Base-by-base conservation (phyloP, 2,113 vertebrate species). In the Galbula dea region DNA sequence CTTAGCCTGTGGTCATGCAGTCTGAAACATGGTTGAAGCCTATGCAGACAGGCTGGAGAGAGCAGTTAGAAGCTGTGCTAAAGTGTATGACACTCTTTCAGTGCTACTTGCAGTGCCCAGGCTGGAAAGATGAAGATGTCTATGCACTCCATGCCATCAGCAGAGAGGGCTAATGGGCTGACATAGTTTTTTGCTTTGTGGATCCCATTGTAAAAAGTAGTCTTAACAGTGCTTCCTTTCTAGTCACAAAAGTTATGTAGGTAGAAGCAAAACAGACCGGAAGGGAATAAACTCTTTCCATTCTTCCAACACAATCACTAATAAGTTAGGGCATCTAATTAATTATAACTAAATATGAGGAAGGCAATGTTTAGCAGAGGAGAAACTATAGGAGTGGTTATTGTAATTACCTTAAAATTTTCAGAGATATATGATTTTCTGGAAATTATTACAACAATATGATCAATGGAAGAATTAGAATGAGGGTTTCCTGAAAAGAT, bases 131-230 rank as follows among this genome's bases (percentile, higher is more conserved):
- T 51, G 48, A 62, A 43, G 20, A 17, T 1, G 1, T 57, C 12
- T 74, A 6, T 23, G 22, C 6, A 27, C 2, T 13, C 13, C 12
- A 15, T 30, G 34, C 10, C 37, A 29, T 46, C 29, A 43, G 10
- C 34, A 71, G 7, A 51, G 15, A 5, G 15, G 3, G 11, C 11
- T 68, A 41, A 57, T 30, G 54, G 16, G 15, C 1, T 0, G 3
- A 3, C 13, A 39, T 32, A 51, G 6, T 5, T 23, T 74, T 83
- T 51, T 34, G 16, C 24, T 62, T 55, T 57, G 23, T 83, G 36
- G 10, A 26, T 51, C 19, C 57, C 10, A 17, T 6, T 23, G 16
- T 43, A 45, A 78, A 77, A 72, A n/a, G 27, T 15, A n/a, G 10
- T 51, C 23, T 63, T 39, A 34, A 9, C 20, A 36, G 13, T 48